These are phyloP conservation scores for Tetraneura akinire DNA, from an alignment of 1,140 invertebrate genomes.

Conservation along the genomic window DNA sequence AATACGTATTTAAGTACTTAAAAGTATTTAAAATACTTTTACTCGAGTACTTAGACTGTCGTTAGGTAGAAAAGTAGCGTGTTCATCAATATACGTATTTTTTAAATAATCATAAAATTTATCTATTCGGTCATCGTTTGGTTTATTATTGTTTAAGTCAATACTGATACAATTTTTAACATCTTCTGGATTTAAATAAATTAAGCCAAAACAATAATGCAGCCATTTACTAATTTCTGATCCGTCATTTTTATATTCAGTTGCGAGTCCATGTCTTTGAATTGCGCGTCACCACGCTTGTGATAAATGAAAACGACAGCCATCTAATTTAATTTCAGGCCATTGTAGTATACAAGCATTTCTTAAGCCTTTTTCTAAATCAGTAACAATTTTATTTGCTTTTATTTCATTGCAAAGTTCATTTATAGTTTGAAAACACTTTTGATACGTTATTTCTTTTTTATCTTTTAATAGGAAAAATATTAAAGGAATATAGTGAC, in stretches of 20 bases:
- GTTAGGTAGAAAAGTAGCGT: too few species aligned
- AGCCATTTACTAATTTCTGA: too few species aligned
- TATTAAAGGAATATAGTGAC: not conserved
- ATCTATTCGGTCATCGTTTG: not conserved
- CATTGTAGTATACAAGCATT: not conserved
- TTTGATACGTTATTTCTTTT: not conserved
- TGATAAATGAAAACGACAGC: not conserved
- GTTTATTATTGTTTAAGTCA: too few species aligned
- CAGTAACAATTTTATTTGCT: not conserved
- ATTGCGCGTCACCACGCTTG: not conserved
- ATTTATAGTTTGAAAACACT: not conserved
- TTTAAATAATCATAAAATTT: not conserved
- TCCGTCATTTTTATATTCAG: too few species aligned
- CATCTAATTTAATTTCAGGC: not conserved
- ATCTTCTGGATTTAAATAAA: too few species aligned
- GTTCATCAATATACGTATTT: too few species aligned
- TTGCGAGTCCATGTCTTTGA: not conserved
- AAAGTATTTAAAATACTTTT: too few species aligned
- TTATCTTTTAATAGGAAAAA: not conserved
- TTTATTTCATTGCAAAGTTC: not conserved
- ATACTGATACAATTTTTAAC: too few species aligned
- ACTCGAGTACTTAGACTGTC: too few species aligned
- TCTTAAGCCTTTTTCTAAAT: constrained; percentile 3
- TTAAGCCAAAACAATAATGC: too few species aligned
- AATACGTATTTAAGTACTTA: too few species aligned